phyloP scores from a whole-genome alignment of 2,113 vertebrate species.

The Paratilapia polleni region DNA sequence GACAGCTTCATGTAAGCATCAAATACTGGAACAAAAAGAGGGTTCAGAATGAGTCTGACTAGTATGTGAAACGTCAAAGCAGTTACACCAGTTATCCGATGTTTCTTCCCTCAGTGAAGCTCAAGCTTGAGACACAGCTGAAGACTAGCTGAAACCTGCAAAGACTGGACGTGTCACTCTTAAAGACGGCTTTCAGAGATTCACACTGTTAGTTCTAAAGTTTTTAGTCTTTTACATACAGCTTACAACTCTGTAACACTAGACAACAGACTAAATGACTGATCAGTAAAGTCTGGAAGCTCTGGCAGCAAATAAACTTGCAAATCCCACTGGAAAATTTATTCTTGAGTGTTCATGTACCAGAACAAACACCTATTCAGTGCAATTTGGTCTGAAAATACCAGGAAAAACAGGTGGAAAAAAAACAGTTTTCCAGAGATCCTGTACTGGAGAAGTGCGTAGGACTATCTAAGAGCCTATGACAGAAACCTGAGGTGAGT shows the following conservation, averaged over 20 bases:
- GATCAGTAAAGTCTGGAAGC: no score
- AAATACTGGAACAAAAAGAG: conserved; percentile 84
- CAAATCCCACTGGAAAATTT: neutral
- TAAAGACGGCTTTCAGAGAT: no score
- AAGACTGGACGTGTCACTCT: no score
- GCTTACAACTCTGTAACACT: no score
- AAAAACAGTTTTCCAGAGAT: neutral
- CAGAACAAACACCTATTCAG: no score
- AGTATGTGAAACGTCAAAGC: no score
- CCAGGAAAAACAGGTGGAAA: neutral
- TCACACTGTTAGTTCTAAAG: no score
- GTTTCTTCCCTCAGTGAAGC: neutral
- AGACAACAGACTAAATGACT: neutral
- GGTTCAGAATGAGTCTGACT: neutral
- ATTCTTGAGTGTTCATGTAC: neutral
- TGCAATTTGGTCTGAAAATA: neutral
- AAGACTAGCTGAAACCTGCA: no score
- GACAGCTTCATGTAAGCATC: conserved; percentile 93
- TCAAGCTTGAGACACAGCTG: neutral
- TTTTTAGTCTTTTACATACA: no score
- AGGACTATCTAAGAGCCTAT: neutral
- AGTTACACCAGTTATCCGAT: neutral
- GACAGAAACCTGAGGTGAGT: neutral
- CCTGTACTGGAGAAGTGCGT: neutral
- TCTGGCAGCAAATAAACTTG: neutral